These are phyloP conservation scores for Saturnia pavonia DNA, from an alignment of 2,888 invertebrate species.

Conservation along the genomic window DNA sequence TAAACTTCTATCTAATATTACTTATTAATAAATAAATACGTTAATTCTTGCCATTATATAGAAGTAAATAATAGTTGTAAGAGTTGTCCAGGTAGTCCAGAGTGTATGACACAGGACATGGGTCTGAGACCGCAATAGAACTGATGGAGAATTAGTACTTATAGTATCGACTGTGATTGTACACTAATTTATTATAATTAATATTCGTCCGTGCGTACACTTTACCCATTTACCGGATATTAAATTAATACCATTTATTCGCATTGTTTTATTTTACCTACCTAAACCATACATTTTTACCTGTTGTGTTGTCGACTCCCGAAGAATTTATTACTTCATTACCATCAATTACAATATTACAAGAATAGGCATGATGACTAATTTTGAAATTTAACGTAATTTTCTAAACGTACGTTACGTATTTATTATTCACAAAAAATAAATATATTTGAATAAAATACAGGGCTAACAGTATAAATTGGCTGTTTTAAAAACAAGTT, in stretches of 20 bases:
- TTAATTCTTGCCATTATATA: background rate
- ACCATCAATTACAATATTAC: too few relatives aligned
- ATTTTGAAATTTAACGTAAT: too few relatives aligned
- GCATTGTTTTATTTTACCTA: background rate
- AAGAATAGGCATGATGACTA: too few relatives aligned
- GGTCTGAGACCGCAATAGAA: background rate
- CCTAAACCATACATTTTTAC: background rate
- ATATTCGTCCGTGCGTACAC: background rate
- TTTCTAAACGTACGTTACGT: too few relatives aligned
- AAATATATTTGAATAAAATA: too few relatives aligned
- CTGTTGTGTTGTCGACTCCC: too few relatives aligned
- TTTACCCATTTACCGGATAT: background rate
- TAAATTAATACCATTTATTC: background rate
- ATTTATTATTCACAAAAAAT: too few relatives aligned
- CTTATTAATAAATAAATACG: too few relatives aligned
- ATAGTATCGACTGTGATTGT: background rate
- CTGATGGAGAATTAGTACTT: background rate
- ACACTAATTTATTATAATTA: background rate
- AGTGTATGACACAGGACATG: background rate
- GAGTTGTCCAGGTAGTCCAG: background rate
- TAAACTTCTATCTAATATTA: too few relatives aligned
- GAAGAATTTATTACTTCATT: too few relatives aligned
- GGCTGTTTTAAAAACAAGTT: too few relatives aligned
- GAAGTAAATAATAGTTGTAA: background rate
- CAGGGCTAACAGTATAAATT: too few relatives aligned